These are phyloP conservation scores for Xanthorhoe spadicearia DNA, from an alignment of 2,888 invertebrate genomes.

Conservation along the genomic window DNA sequence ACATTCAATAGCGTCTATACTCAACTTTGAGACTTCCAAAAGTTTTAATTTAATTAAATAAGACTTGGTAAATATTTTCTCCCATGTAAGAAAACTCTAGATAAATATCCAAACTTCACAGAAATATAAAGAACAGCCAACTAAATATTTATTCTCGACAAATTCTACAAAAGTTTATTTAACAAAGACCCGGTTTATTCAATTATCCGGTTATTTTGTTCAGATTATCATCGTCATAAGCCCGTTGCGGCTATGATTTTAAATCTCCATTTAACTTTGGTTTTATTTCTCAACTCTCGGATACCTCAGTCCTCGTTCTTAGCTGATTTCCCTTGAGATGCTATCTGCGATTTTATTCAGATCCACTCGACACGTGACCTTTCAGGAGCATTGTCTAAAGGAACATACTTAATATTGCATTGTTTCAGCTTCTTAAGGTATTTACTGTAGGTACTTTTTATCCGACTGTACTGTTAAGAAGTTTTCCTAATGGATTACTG, in stretches of 20 bases:
- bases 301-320: slow-evolving; percentile 10
- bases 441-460: background rate
- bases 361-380: slow-evolving; percentile 23
- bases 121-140: background rate
- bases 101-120: background rate
- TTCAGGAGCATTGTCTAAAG: slow-evolving; percentile 14
- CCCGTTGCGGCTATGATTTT: background rate
- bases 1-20: too few relatives aligned
- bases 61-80: background rate
- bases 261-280: slow-evolving; percentile 6
- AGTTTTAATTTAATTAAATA: background rate
- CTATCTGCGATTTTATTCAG: slow-evolving; percentile 25
- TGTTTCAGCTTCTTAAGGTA: slow-evolving; percentile 10
- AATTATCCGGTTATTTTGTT: slow-evolving; percentile 1
- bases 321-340: slow-evolving; percentile 28
- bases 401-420: slow-evolving; percentile 25
- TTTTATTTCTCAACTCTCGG: slow-evolving; percentile 14
- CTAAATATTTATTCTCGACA: background rate
- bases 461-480: background rate
- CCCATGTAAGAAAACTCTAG: background rate
- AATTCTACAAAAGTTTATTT: background rate
- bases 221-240: slow-evolving; percentile 4
- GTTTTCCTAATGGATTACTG: slow-evolving; percentile 14
- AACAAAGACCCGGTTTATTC: background rate
- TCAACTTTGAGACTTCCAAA: too few relatives aligned